These are phyloP conservation scores for Disparrhopalites patrizii DNA, from an alignment of 2,888 invertebrate genomes.

Conservation along the genomic window DNA sequence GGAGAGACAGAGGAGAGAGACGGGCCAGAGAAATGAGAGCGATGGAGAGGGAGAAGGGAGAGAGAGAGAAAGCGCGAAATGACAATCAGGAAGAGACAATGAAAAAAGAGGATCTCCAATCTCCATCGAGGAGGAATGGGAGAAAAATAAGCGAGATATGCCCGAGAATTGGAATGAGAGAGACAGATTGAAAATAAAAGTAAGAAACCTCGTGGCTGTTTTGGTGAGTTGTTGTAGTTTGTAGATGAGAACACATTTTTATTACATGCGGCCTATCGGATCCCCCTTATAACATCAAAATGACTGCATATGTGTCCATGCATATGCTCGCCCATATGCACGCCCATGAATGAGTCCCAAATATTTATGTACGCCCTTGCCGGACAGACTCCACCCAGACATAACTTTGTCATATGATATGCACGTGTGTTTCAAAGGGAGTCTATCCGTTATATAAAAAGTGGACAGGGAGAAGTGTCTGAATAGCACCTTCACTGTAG, in stretches of 20 bases:
- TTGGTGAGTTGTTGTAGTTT: not conserved
- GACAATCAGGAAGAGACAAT: too few relatives aligned
- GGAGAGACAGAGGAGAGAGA: too few relatives aligned
- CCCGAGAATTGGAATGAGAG: not conserved
- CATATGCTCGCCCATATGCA: not conserved
- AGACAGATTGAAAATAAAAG: not conserved
- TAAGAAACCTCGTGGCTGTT: too few relatives aligned
- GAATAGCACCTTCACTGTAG: not conserved
- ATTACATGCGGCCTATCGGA: too few relatives aligned
- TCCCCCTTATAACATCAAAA: not conserved
- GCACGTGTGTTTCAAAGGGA: not conserved
- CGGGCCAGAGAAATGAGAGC: too few relatives aligned
- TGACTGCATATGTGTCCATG: not conserved
- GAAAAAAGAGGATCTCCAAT: too few relatives aligned
- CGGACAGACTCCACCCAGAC: constrained; percentile 14
- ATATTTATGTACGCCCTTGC: not conserved
- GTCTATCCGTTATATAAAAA: not conserved
- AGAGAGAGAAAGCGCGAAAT: too few relatives aligned
- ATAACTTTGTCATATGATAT: constrained; percentile 4
- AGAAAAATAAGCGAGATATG: too few relatives aligned
- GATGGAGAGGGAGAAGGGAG: too few relatives aligned
- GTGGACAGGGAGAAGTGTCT: not conserved
- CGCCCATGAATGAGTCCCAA: too few relatives aligned
- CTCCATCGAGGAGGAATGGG: too few relatives aligned
- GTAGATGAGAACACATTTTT: not conserved